Conservation (phyloP, 2,888 invertebrate species). For the Aproaerema taeniolella region DNA sequence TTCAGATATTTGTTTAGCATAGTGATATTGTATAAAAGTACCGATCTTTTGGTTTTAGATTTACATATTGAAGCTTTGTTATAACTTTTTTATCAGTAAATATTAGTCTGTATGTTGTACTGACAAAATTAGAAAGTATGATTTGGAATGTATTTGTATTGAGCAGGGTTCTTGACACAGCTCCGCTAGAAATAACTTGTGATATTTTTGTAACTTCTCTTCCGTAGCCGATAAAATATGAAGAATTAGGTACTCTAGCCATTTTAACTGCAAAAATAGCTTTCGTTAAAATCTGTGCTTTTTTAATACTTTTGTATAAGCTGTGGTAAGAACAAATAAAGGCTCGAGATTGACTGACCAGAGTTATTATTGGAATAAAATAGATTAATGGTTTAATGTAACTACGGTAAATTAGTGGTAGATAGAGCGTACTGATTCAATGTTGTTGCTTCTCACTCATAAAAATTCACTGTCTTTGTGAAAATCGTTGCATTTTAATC, state of each 20-base stretch:
- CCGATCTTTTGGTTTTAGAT: slow-evolving; percentile 1
- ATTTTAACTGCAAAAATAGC: no score
- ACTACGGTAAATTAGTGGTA: slow-evolving; percentile 52
- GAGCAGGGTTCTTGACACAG: slow-evolving; percentile 21
- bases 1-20: slow-evolving; percentile 4
- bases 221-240: no score
- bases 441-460: slow-evolving; percentile 49
- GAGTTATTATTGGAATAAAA: slow-evolving; percentile 45
- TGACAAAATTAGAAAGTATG: slow-evolving; percentile 14
- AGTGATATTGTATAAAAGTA: slow-evolving; percentile 8
- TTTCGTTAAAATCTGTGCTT: no score
- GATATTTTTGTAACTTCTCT: slow-evolving; percentile 24
- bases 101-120: slow-evolving; percentile 14
- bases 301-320: no score
- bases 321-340: slow-evolving; percentile 54
- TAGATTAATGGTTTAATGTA: slow-evolving; percentile 63
- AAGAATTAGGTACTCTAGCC: no score
- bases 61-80: slow-evolving; percentile 9
- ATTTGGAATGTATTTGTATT: slow-evolving; percentile 18
- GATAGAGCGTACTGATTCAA: slow-evolving; percentile 51
- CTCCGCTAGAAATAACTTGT: slow-evolving; percentile 21
- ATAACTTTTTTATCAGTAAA: slow-evolving; percentile 12
- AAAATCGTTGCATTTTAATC: slow-evolving; percentile 26
- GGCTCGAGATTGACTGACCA: slow-evolving; percentile 65
- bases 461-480: slow-evolving; percentile 36